phyloP scores from a whole-genome alignment of 2,888 invertebrate species.

The Clitarchus hookeri region DNA sequence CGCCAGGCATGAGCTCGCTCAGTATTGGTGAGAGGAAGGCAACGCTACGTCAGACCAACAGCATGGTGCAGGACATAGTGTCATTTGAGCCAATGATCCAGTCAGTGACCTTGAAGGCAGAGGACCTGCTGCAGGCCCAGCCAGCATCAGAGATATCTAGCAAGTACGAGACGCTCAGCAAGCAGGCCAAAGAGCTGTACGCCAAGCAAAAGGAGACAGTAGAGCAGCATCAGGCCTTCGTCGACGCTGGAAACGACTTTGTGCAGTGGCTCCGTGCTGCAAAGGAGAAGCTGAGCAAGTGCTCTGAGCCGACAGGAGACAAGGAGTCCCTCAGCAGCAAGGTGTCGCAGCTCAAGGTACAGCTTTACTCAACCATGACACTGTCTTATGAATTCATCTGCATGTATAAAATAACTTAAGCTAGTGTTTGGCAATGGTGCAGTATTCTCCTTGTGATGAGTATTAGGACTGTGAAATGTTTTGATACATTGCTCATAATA shows the following conservation, averaged over 20 bases:
- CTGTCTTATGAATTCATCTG: no score
- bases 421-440: no score
- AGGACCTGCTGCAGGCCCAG: conserved; percentile 86
- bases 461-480: no score
- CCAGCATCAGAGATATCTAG: conserved; percentile 90
- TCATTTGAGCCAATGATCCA: conserved; percentile 97
- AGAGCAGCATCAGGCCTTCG: conserved; percentile 88
- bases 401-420: no score
- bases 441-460: no score
- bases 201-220: conserved; percentile 88
- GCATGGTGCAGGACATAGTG: conserved; percentile 94
- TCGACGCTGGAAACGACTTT: conserved; percentile 90
- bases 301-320: conserved; percentile 90
- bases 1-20: conserved; percentile 74
- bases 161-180: conserved; percentile 87
- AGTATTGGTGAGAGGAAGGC: conserved; percentile 87
- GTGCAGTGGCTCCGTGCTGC: conserved; percentile 89
- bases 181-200: conserved; percentile 87
- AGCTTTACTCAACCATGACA: not conserved
- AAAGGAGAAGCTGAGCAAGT: conserved; percentile 88
- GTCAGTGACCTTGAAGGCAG: conserved; percentile 91
- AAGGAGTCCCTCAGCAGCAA: conserved; percentile 86
- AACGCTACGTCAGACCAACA: conserved; percentile 86
- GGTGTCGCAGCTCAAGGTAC: conserved; percentile 75
- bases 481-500: no score